Evolutionary conservation across 23 tunicate species (phyloP), one percentile per base, ranked within the genome.

Genomic region (Halocynthia roretzi): DNA sequence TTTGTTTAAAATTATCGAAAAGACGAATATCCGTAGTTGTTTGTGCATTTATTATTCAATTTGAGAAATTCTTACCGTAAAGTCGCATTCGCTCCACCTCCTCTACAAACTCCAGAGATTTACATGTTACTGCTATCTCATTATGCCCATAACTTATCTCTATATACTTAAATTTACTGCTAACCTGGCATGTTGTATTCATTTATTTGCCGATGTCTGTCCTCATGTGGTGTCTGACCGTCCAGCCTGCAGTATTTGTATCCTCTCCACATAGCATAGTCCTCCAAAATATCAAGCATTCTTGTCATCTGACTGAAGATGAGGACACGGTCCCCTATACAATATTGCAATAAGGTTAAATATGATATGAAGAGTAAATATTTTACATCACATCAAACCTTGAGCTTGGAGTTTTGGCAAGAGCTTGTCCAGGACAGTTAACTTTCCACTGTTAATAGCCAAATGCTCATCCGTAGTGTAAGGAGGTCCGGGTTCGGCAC

Each of bases 401-500:
- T 92, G 91, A 11, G 65, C 66, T 70, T 92, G 91, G 12, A 92
- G 53, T 55, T 86, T 92, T 52, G 98, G 95, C 40, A 94, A 70
- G 22, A 94, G 83, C 70, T 94, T 94, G 61, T 94, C 99, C 40
- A 94, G 82, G 40, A 94, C 84, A 52, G 83, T 19, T 52, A 94
- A 56, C 68, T 94, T 94, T 14, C 99, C 99, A 67, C 87, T 76
- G 80, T 94, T 94, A 53, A 84, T 80, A 18, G 84, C 87, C 72
- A 94, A 23, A 82, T 94, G 99, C 69, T 84, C 95, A 68, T 76
- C 89, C 51, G 99, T 94, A 67, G 99, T 94, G 95, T 94, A 94
- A 2, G 99, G 99, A 2, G 99, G 99, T 51, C 99, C 99, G 7
- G 99, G 99, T 73, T 94, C 99, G 15, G 99, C 99, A 7, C 99